Conservation (phyloP, 2,797 vertebrate species). For the Ctenopoma kingsleyae region DNA sequence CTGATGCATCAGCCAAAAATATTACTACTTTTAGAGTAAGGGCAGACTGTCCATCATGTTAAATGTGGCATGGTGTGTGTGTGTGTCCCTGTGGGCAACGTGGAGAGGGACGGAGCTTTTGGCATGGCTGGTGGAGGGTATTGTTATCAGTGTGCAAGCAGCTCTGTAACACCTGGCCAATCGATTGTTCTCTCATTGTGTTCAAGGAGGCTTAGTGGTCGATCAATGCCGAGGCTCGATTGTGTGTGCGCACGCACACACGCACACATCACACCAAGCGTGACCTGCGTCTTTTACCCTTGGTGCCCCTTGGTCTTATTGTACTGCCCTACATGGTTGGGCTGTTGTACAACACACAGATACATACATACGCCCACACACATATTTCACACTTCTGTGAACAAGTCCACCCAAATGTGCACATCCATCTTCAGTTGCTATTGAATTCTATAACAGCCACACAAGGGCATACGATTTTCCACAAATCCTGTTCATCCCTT, state of each 20-base stretch:
- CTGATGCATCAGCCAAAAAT: not conserved
- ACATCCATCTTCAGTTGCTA: too few species aligned
- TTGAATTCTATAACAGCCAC: too few species aligned
- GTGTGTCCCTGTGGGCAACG: constrained; percentile 27
- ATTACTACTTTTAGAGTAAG: not conserved
- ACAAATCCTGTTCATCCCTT: too few species aligned
- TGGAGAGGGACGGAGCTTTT: constrained; percentile 23
- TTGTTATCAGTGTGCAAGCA: constrained; percentile 81
- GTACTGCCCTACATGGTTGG: constrained; percentile 26
- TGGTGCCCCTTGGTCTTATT: constrained; percentile 26
- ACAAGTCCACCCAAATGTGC: too few species aligned
- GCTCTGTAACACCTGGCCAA: constrained; percentile 76
- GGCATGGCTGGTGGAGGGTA: constrained; percentile 50
- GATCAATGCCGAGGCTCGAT: constrained; percentile 69
- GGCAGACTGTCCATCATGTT: not conserved
- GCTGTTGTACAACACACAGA: constrained; percentile 12
- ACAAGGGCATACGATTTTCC: too few species aligned
- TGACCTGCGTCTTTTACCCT: constrained; percentile 57
- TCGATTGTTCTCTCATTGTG: constrained; percentile 80
- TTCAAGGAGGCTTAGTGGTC: constrained; percentile 78
- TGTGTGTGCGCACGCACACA: not conserved
- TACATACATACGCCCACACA: not conserved
- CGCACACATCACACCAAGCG: constrained; percentile 26
- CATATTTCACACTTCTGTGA: not conserved
- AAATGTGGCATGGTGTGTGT: not conserved